Evolutionary conservation across 2,797 vertebrate genomes (phyloP).

Genomic region (Apogon talboti): DNA sequence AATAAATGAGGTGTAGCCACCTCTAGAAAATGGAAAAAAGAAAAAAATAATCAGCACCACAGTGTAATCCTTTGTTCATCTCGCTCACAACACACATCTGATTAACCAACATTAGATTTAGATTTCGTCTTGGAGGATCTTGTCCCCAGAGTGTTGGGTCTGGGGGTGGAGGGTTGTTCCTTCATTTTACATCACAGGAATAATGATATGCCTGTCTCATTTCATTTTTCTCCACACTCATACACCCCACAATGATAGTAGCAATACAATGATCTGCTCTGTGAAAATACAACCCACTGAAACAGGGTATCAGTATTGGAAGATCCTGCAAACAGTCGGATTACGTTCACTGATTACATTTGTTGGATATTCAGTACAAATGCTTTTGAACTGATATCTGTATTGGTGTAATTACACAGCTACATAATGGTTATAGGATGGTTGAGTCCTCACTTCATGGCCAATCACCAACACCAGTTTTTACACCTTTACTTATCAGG

Average conservation of each 20-base stretch:
- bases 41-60: slow-evolving; percentile 7
- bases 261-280: background rate
- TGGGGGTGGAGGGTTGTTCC: slow-evolving; percentile 2
- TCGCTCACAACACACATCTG: slow-evolving; percentile 21
- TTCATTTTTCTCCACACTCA: slow-evolving; percentile 25
- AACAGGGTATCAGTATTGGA: background rate
- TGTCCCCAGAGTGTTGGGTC: background rate
- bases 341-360: background rate
- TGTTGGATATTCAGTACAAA: background rate
- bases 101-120: slow-evolving; percentile 36
- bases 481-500: no score
- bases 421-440: no score
- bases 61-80: slow-evolving; percentile 16
- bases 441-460: no score
- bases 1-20: slow-evolving; percentile 21
- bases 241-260: background rate
- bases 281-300: background rate
- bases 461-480: no score
- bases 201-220: slow-evolving; percentile 12
- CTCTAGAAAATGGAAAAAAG: slow-evolving; percentile 6
- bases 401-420: no score
- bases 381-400: background rate
- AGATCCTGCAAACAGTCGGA: slow-evolving; percentile 2
- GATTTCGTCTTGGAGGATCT: slow-evolving; percentile 3
- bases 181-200: slow-evolving; percentile 20